These are phyloP conservation scores for Sebastes schlegelii DNA, from an alignment of 2,113 vertebrate species.

Conservation along the genomic window DNA sequence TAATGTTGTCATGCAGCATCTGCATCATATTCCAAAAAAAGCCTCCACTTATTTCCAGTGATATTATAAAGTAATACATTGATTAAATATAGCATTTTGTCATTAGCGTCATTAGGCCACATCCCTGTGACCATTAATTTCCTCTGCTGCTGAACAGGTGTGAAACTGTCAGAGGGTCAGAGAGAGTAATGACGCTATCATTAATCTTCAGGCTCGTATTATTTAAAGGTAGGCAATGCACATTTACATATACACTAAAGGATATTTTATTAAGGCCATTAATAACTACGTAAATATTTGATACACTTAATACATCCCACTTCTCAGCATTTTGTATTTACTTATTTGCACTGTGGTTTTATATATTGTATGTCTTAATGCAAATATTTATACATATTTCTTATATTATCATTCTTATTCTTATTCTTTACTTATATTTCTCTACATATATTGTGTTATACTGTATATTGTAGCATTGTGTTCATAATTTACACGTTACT, in stretches of 20 bases:
- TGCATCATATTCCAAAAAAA: background rate
- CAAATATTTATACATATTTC: too few species aligned
- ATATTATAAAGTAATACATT: conserved; percentile 6
- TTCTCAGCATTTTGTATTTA: too few species aligned
- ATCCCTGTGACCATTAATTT: conserved; percentile 41
- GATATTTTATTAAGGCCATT: background rate
- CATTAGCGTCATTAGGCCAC: conserved; percentile 30
- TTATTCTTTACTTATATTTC: too few species aligned
- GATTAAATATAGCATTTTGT: conserved; percentile 15
- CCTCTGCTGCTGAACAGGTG: conserved; percentile 53
- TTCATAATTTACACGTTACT: too few species aligned
- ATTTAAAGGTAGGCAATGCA: background rate
- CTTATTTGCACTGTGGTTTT: too few species aligned
- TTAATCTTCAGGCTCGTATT: conserved; percentile 53
- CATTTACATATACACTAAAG: background rate
- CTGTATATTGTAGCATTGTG: too few species aligned
- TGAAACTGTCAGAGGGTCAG: conserved; percentile 42
- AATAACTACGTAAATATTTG: background rate
- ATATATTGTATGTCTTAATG: too few species aligned
- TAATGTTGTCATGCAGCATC: background rate
- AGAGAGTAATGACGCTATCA: conserved; percentile 22
- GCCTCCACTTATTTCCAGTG: background rate
- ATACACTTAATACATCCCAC: too few species aligned
- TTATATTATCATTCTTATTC: too few species aligned
- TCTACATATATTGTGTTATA: too few species aligned